These are phyloP conservation scores for Scaptomyza cyrtandrae DNA, from an alignment of 2,888 invertebrate genomes.

Conservation along the genomic window DNA sequence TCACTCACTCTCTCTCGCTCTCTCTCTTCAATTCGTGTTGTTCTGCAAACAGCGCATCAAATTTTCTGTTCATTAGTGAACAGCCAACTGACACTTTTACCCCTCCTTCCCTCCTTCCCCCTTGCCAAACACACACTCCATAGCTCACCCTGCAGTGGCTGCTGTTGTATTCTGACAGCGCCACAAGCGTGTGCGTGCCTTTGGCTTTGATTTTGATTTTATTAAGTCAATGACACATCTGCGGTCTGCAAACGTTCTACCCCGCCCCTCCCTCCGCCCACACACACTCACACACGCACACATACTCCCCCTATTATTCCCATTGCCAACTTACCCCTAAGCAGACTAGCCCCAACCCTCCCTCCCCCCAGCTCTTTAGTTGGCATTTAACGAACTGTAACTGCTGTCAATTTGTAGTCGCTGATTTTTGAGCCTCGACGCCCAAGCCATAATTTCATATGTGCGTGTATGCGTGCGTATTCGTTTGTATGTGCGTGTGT, in stretches of 20 bases:
- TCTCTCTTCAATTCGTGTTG: neutral
- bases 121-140: no score
- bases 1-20: neutral
- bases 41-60: constrained; percentile 56
- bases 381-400: constrained; percentile 81
- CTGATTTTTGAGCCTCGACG: constrained; percentile 74
- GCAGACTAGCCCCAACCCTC: neutral
- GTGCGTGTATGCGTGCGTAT: constrained; percentile 9
- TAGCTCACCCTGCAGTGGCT: neutral
- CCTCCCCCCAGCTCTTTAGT: constrained; percentile 17
- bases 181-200: constrained; percentile 67
- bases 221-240: constrained; percentile 81
- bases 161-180: constrained; percentile 5
- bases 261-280: neutral
- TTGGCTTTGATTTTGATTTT: constrained; percentile 81
- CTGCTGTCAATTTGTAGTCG: constrained; percentile 81
- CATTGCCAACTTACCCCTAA: neutral
- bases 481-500: constrained; percentile 21
- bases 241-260: constrained; percentile 60
- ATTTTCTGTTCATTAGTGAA: constrained; percentile 76
- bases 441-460: constrained; percentile 65
- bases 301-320: neutral
- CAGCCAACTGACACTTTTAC: constrained; percentile 34
- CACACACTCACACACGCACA: constrained; percentile 1
- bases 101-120: neutral